Evolutionary conservation across 2,888 invertebrate genomes (phyloP).

Genomic region (Polydesmus complanatus): DNA sequence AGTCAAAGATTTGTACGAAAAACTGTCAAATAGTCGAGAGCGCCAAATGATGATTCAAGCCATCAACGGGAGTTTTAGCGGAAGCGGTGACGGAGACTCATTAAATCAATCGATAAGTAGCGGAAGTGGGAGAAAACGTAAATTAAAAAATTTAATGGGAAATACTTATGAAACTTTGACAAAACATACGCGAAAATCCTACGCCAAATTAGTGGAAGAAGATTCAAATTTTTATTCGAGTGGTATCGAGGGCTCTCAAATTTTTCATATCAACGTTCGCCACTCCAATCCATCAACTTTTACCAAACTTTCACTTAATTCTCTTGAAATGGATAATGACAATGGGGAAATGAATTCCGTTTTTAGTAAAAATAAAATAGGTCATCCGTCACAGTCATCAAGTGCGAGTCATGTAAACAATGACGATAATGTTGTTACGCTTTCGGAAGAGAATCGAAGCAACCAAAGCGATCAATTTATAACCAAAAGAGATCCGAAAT

Average conservation of each 20-base stretch:
- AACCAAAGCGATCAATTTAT: constrained; percentile 10
- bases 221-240: background rate
- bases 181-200: background rate
- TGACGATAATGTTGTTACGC: background rate
- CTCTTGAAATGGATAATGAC: background rate
- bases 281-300: background rate
- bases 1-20: constrained; percentile 13
- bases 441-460: background rate
- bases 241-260: background rate
- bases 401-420: background rate
- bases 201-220: constrained; percentile 8
- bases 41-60: constrained; percentile 7
- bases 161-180: constrained; percentile 12
- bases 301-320: background rate
- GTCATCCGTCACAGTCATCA: background rate
- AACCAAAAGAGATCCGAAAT: constrained; percentile 6
- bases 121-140: background rate
- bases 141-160: background rate
- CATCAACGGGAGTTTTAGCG: background rate
- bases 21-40: constrained; percentile 9
- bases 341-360: too few relatives aligned
- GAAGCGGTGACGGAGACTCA: background rate
- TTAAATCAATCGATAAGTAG: background rate
- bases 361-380: too few relatives aligned
- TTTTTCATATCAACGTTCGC: background rate